Conservation (phyloP, 1,140 invertebrate genomes). For the Cotesia vestalis region DNA sequence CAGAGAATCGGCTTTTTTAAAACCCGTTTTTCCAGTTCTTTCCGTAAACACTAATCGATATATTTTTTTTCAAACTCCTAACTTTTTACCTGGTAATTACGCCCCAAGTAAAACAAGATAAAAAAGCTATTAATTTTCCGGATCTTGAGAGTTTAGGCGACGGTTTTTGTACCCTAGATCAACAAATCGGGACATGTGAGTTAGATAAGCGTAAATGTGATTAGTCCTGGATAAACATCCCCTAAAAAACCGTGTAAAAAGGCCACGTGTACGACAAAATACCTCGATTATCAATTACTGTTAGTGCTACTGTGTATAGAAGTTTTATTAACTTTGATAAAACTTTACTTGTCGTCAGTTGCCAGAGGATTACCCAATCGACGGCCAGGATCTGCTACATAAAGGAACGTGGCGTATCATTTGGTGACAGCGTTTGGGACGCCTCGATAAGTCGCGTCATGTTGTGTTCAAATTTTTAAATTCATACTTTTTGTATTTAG, state of each 20-base stretch:
- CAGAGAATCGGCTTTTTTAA: no score
- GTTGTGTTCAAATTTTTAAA: slow-evolving; percentile 1
- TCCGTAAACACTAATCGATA: no score
- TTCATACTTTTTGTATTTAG: not conserved
- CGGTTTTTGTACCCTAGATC: no score
- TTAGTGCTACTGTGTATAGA: no score
- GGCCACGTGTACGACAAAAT: not conserved
- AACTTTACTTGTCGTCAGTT: slow-evolving; percentile 1
- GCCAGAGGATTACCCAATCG: not conserved
- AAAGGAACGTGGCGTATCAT: slow-evolving; percentile 21
- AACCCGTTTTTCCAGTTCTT: no score
- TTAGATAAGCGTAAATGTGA: slow-evolving; percentile 35
- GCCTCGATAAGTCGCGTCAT: slow-evolving; percentile 50
- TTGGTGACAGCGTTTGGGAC: slow-evolving; percentile 29
- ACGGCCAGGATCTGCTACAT: not conserved
- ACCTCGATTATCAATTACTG: not conserved
- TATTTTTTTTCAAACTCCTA: not conserved
- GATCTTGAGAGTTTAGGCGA: not conserved
- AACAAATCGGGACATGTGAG: not conserved
- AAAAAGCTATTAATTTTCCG: not conserved
- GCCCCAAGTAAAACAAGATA: not conserved
- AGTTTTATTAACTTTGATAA: not conserved
- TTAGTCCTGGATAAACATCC: slow-evolving; percentile 24
- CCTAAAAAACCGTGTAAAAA: not conserved
- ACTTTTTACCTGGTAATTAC: not conserved